phyloP scores from a whole-genome alignment of 2,113 vertebrate species.

The Bagarius yarrelli region DNA sequence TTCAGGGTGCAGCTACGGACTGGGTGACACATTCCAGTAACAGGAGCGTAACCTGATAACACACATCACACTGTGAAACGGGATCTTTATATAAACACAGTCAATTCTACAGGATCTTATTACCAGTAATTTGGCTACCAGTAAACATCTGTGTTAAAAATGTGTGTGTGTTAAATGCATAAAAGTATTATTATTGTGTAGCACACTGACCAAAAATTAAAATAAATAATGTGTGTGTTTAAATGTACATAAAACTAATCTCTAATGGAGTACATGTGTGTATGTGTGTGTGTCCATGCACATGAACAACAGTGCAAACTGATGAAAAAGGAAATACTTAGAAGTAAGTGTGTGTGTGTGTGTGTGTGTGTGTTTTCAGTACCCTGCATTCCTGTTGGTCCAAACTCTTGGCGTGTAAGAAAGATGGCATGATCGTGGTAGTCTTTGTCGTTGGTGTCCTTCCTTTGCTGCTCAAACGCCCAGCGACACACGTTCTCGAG shows the following conservation, averaged over 20 bases:
- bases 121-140: not conserved
- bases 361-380: constrained; percentile 47
- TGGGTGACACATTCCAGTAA: constrained; percentile 93
- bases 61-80: constrained; percentile 21
- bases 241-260: too few species aligned
- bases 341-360: not conserved
- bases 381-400: constrained; percentile 95
- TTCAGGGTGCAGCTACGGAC: constrained; percentile 92
- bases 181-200: too few species aligned
- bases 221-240: constrained; percentile 23
- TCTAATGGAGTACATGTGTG: too few species aligned
- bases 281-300: not conserved
- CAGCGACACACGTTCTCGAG: constrained; percentile 95
- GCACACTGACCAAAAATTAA: too few species aligned
- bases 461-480: constrained; percentile 90
- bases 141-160: not conserved
- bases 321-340: too few species aligned
- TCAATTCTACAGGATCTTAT: not conserved
- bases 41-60: constrained; percentile 84
- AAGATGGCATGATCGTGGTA: constrained; percentile 95
- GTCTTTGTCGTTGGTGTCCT: constrained; percentile 78
- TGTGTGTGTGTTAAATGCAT: constrained; percentile 33
- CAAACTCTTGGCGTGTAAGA: constrained; percentile 93
- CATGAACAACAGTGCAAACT: too few species aligned
- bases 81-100: not conserved